These are phyloP conservation scores for Priocnemis perturbator DNA, from an alignment of 2,888 invertebrate species.

Conservation along the genomic window DNA sequence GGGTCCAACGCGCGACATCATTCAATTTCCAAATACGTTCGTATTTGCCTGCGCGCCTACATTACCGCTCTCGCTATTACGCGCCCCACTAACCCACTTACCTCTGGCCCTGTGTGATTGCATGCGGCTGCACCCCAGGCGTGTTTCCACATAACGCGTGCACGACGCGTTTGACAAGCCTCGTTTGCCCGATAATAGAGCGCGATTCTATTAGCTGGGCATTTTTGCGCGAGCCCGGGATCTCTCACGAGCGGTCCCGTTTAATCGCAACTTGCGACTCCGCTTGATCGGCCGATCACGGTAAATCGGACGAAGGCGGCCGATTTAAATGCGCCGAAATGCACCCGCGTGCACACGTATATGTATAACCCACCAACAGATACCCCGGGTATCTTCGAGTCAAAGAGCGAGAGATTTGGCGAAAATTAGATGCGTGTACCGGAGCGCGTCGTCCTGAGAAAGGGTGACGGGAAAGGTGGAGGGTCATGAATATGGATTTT, in stretches of 20 bases:
- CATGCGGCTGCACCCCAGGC: not conserved
- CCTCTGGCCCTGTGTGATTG: not conserved
- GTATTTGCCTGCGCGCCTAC: constrained; percentile 44
- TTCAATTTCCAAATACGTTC: constrained; percentile 54
- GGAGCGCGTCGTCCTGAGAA: not conserved
- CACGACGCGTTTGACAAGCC: too few species aligned
- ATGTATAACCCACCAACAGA: constrained; percentile 7
- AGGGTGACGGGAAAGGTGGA: constrained; percentile 2
- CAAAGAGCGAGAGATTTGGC: constrained; percentile 21
- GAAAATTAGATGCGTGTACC: constrained; percentile 36
- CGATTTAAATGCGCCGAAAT: too few species aligned
- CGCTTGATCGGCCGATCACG: too few species aligned
- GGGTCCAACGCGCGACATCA: constrained; percentile 51
- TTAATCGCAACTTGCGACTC: too few species aligned
- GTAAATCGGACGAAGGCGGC: too few species aligned
- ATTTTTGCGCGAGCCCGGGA: too few species aligned
- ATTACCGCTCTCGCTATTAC: constrained; percentile 16
- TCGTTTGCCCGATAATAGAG: too few species aligned
- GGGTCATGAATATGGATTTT: constrained; percentile 58
- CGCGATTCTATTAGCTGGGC: too few species aligned
- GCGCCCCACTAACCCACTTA: constrained; percentile 28
- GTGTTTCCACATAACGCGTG: too few species aligned
- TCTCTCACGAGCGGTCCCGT: too few species aligned
- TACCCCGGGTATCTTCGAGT: constrained; percentile 29
- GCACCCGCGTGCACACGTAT: not conserved